A percentile compares a stretch with the other conserved stretches of the same genome.
Conservation (phyloP, 2,113 vertebrate species). For the Gallinago paraguaiae region DNA sequence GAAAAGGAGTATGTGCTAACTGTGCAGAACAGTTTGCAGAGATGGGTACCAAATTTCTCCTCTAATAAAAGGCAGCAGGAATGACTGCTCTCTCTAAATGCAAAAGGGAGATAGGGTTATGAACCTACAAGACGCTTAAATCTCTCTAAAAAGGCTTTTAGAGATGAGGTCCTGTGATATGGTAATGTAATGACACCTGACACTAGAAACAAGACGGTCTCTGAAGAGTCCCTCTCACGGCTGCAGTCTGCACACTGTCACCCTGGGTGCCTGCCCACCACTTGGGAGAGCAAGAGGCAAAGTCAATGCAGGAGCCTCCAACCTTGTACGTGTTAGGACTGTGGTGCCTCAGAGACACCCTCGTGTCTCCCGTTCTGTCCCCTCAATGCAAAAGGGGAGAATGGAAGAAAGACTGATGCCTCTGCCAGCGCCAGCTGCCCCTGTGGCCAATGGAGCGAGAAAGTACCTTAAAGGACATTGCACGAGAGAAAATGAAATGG, state of each 20-base stretch:
- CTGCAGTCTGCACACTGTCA: neutral
- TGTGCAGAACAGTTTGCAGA: neutral
- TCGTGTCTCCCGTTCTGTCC: neutral
- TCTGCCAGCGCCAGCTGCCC: fast-evolving
- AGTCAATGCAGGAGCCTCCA: neutral
- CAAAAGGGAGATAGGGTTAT: neutral
- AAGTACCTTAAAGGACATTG: neutral
- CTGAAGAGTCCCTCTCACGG: neutral
- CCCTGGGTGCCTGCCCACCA: neutral
- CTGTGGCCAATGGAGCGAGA: fast-evolving
- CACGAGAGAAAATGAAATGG: neutral
- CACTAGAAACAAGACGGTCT: neutral
- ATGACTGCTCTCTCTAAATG: neutral
- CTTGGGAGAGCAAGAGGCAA: neutral
- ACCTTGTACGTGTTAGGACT: no score
- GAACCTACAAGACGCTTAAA: neutral
- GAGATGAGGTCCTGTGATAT: neutral
- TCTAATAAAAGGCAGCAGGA: neutral
- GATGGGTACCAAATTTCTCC: neutral
- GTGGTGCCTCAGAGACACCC: neutral
- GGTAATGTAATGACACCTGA: neutral
- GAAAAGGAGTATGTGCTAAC: neutral
- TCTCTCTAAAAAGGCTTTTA: neutral
- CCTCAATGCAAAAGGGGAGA: neutral
- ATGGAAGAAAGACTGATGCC: neutral